phyloP scores from a whole-genome alignment of 2,797 vertebrate genomes.

The Crocidura indochinensis region DNA sequence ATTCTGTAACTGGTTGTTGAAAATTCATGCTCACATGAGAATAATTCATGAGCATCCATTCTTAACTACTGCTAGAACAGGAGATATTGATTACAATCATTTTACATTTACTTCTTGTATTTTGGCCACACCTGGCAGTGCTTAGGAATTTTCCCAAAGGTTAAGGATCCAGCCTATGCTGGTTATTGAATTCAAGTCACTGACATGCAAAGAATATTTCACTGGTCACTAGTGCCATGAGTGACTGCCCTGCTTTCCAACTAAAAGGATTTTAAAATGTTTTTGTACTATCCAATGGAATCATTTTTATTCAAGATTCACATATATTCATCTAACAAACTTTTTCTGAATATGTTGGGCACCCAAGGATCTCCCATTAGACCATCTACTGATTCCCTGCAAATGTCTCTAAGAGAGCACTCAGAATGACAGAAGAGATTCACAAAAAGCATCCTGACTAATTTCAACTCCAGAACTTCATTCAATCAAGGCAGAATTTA shows the following conservation, averaged over 20 bases:
- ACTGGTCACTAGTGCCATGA: too few species aligned
- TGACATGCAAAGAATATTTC: too few species aligned
- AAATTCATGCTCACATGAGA: slow-evolving; percentile 21
- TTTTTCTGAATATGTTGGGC: not conserved
- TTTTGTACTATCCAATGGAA: not conserved
- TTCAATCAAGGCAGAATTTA: slow-evolving; percentile 21
- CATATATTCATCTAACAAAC: not conserved
- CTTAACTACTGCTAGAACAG: not conserved
- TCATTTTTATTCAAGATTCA: slow-evolving; percentile 22
- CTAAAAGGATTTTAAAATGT: slow-evolving; percentile 6
- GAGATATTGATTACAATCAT: too few species aligned
- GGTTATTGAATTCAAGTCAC: too few species aligned
- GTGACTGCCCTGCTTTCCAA: not conserved
- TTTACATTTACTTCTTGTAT: too few species aligned
- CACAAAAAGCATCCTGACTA: not conserved
- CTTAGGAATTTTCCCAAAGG: too few species aligned
- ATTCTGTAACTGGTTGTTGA: slow-evolving; percentile 35
- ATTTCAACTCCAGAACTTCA: slow-evolving; percentile 16
- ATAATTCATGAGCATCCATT: not conserved
- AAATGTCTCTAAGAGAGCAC: not conserved
- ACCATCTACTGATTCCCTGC: not conserved
- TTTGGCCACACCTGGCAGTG: too few species aligned
- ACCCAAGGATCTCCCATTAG: not conserved
- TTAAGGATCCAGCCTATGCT: too few species aligned
- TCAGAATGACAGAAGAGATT: not conserved